Evolutionary conservation across 2,888 invertebrate genomes (phyloP).

Genomic region (Dermolepida albohirtum): DNA sequence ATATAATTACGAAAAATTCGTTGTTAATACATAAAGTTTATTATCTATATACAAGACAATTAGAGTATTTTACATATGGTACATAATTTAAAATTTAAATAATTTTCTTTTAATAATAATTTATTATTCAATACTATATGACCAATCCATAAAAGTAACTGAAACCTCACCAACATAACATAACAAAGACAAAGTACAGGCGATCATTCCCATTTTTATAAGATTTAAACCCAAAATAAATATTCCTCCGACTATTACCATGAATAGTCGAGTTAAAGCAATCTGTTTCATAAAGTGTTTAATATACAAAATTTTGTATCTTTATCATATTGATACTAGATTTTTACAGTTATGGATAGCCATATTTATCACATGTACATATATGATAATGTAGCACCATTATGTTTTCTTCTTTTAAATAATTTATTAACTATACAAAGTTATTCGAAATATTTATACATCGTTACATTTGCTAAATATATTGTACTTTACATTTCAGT

Average conservation of each 20-base stretch:
- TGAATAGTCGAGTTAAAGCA: too few species aligned
- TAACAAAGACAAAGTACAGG: background rate
- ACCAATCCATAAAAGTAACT: conserved; percentile 42
- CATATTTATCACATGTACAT: conserved; percentile 52
- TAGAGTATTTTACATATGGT: conserved; percentile 52
- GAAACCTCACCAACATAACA: background rate
- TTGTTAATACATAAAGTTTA: conserved; percentile 38
- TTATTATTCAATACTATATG: conserved; percentile 51
- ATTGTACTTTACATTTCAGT: conserved; percentile 43
- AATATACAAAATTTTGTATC: too few species aligned
- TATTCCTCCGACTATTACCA: too few species aligned
- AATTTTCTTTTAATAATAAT: conserved; percentile 51
- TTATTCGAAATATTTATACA: conserved; percentile 40
- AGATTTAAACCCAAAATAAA: too few species aligned
- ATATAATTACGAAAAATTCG: conserved; percentile 32
- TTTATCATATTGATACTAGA: conserved; percentile 5
- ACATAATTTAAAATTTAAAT: conserved; percentile 51
- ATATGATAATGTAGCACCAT: conserved; percentile 52
- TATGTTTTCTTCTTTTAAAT: conserved; percentile 44
- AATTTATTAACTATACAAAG: conserved; percentile 41
- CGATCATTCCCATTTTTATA: background rate
- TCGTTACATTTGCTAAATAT: conserved; percentile 38
- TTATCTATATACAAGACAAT: conserved; percentile 39
- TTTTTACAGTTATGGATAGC: conserved; percentile 49
- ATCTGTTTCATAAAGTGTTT: too few species aligned